phyloP scores from a whole-genome alignment of 2,888 invertebrate genomes.

The Caenorhabditis sp. region DNA sequence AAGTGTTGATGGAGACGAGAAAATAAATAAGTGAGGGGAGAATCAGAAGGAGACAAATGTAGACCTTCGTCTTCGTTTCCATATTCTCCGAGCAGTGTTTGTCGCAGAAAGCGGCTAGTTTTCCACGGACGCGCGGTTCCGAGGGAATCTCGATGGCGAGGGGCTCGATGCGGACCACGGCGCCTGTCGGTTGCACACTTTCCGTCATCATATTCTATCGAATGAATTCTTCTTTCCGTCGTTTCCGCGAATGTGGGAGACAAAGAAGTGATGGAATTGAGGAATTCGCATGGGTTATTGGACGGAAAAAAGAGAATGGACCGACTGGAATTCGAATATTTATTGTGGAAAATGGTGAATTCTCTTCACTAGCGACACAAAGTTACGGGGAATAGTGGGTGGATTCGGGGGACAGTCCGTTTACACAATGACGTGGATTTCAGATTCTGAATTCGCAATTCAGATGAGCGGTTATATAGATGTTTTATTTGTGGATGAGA shows the following conservation, averaged over 20 bases:
- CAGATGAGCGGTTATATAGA: not conserved
- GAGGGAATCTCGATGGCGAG: slow-evolving; percentile 39
- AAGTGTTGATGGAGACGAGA: slow-evolving; percentile 31
- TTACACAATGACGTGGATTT: slow-evolving; percentile 54
- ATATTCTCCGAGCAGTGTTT: slow-evolving; percentile 39
- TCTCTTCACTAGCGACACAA: not conserved
- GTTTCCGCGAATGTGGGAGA: slow-evolving; percentile 20
- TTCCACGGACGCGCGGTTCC: slow-evolving; percentile 22
- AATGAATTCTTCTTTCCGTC: not conserved
- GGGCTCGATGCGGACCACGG: slow-evolving; percentile 12
- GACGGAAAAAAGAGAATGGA: too few species aligned
- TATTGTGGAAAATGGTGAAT: slow-evolving; percentile 1
- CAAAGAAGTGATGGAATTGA: slow-evolving; percentile 21
- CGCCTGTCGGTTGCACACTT: slow-evolving; percentile 55
- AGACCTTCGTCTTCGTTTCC: slow-evolving; percentile 53
- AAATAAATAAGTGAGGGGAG: slow-evolving; percentile 48
- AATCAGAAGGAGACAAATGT: slow-evolving; percentile 45
- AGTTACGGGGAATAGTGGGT: slow-evolving; percentile 15
- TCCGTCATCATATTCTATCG: slow-evolving; percentile 37
- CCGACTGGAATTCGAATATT: slow-evolving; percentile 5
- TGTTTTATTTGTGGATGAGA: slow-evolving; percentile 16
- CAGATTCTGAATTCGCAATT: slow-evolving; percentile 24
- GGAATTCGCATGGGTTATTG: slow-evolving; percentile 21
- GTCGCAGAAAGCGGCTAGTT: slow-evolving; percentile 29
- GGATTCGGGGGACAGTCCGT: slow-evolving; percentile 22